Base-by-base conservation (phyloP, 2,797 vertebrate genomes). In the Anabas testudineus region DNA sequence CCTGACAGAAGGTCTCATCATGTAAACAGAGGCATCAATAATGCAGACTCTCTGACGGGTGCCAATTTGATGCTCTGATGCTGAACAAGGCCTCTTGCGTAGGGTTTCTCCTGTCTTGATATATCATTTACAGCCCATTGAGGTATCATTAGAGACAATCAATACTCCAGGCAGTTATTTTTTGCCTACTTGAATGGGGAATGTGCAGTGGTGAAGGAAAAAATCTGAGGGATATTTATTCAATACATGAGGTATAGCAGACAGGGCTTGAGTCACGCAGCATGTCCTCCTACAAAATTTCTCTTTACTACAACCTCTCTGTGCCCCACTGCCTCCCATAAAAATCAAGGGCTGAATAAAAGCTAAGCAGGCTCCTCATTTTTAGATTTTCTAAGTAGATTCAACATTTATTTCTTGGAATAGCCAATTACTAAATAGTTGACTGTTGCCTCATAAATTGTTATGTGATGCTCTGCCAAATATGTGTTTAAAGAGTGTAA, bases 1-100 rank as follows among this genome's bases (percentile, higher is more conserved):
- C 82, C 71, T 80, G 77, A 87, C 85, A 84, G 79, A 80, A 73
- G 79, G 87, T 78, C 80, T 88, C 60, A 54, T 85, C 70, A 75
- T 71, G 76, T 82, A 90, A 94, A 92, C 91, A 92, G 54, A 71
- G 51, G 47, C 83, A 92, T 94, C 82, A 90, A 93, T 92, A 93
- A 93, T 91, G 86, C 87, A 94, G 67, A 49, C 9, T 72, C 53
- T 52, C 62, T 67, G 74, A 83, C 63, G 61, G 71, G 19, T 16
- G 49, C 72, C 28, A 62, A 77, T 87, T 73, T 80, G 72, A 89
- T 83, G 61, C 54, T 69, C 64, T 10, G 60, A 74, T 61, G 78
- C 81, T 36, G 48, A 84, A 73, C 57, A 57, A 61, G 53, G 64
- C 67, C 55, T 72, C 46, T 49, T 42, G 53, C 32, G 14, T 48